Base-by-base conservation (phyloP, 2,797 vertebrate species). In the Valencia hispanica region DNA sequence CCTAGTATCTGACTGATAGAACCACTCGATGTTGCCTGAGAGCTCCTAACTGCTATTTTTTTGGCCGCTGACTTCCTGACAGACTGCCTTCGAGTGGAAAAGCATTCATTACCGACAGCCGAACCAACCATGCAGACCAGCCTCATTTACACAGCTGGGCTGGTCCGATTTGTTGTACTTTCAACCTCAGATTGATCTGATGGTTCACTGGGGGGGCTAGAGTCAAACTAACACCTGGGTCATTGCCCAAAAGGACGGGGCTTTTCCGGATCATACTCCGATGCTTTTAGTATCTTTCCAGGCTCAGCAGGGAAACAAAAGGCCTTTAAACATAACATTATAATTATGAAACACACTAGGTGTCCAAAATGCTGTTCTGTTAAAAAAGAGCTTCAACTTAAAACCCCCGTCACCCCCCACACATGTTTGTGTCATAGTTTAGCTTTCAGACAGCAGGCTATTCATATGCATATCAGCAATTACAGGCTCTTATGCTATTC, bases 391-490 rank as follows among this genome's bases (percentile, higher is more conserved):
- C 59, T 80, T 88, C 73, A 84, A 72, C 86, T 82, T 78, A 85
- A 90, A 79, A 83, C 84, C 51, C 78, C 30, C 20, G 5, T 81
- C 86, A 25, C 72, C 18, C 36, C n/a, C 39, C 45, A 22, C 76
- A 39, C 82, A 61, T 79, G 84, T 89, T 84, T 86, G 79, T 83
- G 82, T 83, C 70, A 57, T 47, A 18, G 78, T 79, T 80, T 43
- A 63, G 75, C 76, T 73, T 90, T 85, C 84, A 88, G 87, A 86
- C 85, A 32, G 39, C 5, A 0, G 0, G 34, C 86, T 75, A 88
- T 94, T 91, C 89, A 93, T 86, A 93, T 92, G 91, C 88, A 93
- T 87, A 92, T 94, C 81, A 91, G 91, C 90, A 94, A 94, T 94
- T 94, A 94, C 77, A 65, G 87, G 72, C 88, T 59, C 73, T 92